Base-by-base conservation (phyloP, 2,888 invertebrate genomes). In the Cordilura impudica region DNA sequence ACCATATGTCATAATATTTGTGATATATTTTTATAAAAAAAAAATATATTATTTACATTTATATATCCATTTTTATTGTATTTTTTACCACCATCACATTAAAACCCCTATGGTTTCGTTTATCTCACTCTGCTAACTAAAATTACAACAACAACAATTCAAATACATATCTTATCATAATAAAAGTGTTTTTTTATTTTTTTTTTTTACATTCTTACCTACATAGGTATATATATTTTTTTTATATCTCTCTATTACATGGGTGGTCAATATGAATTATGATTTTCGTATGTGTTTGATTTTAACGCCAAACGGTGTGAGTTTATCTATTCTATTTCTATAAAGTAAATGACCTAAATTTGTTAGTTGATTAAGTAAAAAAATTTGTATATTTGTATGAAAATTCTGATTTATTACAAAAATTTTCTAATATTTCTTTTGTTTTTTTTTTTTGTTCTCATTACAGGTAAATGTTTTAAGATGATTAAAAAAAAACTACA, bases 401-500 rank as follows among this genome's bases (percentile, higher is more conserved):
- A 3, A n/a, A 8, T 29, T 54, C 6, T 63, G 47, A 67, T 67
- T 71, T 69, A 54, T 61, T 12, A 58, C 4, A 54, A 63, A 31
- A 8, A 16, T 21, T 54, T 56, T 58, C 39, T 31, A 54, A 61
- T 47, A 60, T 21, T 21, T 23, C 7, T 60, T 31, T 39, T 0
- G 56, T 21, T 73, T 53, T 51, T 23, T 8, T 18, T 39, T 6
- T 21, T 39, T 29, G 35, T 8, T 74, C 54, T 75, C 66, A 63
- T 75, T 79, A 10, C 79, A 79, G 79, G 74, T 79, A 79, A 79
- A 39, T 67, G 4, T 58, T 23, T 23, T 6, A 4, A 31, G 31
- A 21, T 23, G 23, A 23, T 16, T 31, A 29, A 51, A 54, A 35
- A 53, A 58, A 73, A 61, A 49, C 23, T 31, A 21, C 21, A 12